A percentile compares a stretch with the other conserved stretches of the same genome.
These are phyloP conservation scores for Dryomyza anilis DNA, from an alignment of 2,888 invertebrate species.

Conservation along the genomic window DNA sequence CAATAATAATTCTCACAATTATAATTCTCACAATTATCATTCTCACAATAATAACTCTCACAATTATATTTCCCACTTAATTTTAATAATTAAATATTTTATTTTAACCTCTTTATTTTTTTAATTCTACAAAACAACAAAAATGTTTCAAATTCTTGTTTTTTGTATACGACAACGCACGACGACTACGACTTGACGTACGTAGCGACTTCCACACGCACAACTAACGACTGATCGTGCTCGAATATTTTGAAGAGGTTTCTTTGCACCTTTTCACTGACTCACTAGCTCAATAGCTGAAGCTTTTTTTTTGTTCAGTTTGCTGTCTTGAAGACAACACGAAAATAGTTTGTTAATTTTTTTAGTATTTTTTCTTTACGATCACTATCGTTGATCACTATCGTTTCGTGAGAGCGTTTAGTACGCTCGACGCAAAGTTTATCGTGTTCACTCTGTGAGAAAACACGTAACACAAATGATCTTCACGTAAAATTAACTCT, in stretches of 20 bases:
- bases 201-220: conserved; percentile 34
- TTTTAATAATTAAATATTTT: neutral
- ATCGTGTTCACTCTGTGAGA: neutral
- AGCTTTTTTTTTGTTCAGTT: neutral
- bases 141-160: no score
- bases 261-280: neutral
- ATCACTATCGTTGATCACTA: neutral
- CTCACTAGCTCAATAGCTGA: neutral
- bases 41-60: no score
- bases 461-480: conserved; percentile 15
- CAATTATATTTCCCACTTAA: no score
- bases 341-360: neutral
- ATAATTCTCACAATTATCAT: no score
- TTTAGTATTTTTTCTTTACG: neutral
- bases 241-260: neutral
- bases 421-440: no score
- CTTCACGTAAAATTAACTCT: conserved; percentile 12
- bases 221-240: conserved; percentile 40
- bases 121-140: neutral
- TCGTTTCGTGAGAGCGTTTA: neutral
- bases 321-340: no score
- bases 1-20: no score
- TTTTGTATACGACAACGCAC: no score
- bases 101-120: neutral
- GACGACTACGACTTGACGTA: conserved; percentile 7